A percentile compares a stretch with the other conserved stretches of the same genome.
phyloP scores from a whole-genome alignment of 2,888 invertebrate species.

The Xanthostigma xanthostigma region DNA sequence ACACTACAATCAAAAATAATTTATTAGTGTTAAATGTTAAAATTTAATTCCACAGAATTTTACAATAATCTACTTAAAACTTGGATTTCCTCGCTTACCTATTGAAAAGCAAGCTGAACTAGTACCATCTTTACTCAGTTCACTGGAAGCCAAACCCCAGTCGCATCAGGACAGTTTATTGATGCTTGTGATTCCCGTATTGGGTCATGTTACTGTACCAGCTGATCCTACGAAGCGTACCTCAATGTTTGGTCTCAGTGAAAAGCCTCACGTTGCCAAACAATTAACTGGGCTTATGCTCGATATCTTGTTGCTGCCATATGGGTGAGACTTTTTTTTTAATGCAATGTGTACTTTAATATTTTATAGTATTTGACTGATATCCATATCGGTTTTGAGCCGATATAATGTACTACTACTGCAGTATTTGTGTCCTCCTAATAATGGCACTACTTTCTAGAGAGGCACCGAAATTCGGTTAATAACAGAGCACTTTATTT shows the following conservation, averaged over 20 bases:
- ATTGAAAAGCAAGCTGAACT: constrained; percentile 58
- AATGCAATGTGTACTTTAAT: no score
- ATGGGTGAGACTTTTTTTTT: constrained; percentile 42
- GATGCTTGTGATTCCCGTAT: constrained; percentile 61
- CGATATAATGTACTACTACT: no score
- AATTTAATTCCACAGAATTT: constrained; percentile 59
- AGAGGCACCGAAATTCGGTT: no score
- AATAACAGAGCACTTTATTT: not conserved
- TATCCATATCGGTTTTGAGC: no score
- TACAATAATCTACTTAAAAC: constrained; percentile 81
- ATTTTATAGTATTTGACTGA: no score
- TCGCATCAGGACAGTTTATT: constrained; percentile 77
- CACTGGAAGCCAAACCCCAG: constrained; percentile 65
- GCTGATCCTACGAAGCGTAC: constrained; percentile 45
- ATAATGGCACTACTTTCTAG: no score
- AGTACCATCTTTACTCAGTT: constrained; percentile 57
- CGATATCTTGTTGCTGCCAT: constrained; percentile 73
- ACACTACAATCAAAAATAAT: no score
- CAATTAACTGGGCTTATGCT: constrained; percentile 62
- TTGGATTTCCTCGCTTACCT: constrained; percentile 75
- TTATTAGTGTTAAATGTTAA: no score
- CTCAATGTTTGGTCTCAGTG: constrained; percentile 51
- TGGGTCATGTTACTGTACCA: constrained; percentile 55
- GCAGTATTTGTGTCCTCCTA: no score
- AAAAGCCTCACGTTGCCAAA: constrained; percentile 52